Base-by-base conservation (phyloP, 2,797 vertebrate species). In the Brachymystax lenok region DNA sequence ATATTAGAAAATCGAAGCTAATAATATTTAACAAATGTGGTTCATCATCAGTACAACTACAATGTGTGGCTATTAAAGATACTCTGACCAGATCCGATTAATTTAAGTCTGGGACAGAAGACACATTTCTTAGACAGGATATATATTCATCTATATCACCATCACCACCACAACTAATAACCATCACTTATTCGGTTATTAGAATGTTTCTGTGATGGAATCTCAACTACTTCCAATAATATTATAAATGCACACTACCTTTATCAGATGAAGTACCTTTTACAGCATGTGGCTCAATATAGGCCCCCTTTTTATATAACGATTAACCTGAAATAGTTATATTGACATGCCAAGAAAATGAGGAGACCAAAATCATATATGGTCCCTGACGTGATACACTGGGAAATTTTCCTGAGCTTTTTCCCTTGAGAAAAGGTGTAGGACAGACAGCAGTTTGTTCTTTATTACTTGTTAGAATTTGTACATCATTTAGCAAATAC, bases 381-480 rank as follows among this genome's bases (percentile, higher is more conserved):
- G 28, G 16, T 16, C 4, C 28, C 13, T 67, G 27, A 28, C 17
- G 64, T 67, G 64, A 67, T 28, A 27, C 66, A 33, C 66, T 70
- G 69, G 12, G 40, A 70, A 50, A 46, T 19, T 46, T 10, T 69
- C 6, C 35, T 5, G 4, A 46, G 35, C 10, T 1, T 21, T 14
- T 70, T 70, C 40, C n/a, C 40, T 21, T 70, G 69, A 21, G 19
- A 70, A 70, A 70, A 4, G 12, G 13, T 1, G 2, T 21, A 24
- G 12, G 40, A 46, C 3, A 46, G 40, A 46, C 2, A 46, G 16
- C 35, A 70, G 5, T 50, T 6, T n/a, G n/a, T 70, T 24, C 28
- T 69, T 70, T 70, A 70, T 70, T 50, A 46, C 40, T 21, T 70
- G 69, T 50, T 70, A 70, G n/a, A 70, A 70, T 51, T 50, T 24